Evolutionary conservation across 2,888 invertebrate species (phyloP).

Genomic region (Mesorhabditis sp.): DNA sequence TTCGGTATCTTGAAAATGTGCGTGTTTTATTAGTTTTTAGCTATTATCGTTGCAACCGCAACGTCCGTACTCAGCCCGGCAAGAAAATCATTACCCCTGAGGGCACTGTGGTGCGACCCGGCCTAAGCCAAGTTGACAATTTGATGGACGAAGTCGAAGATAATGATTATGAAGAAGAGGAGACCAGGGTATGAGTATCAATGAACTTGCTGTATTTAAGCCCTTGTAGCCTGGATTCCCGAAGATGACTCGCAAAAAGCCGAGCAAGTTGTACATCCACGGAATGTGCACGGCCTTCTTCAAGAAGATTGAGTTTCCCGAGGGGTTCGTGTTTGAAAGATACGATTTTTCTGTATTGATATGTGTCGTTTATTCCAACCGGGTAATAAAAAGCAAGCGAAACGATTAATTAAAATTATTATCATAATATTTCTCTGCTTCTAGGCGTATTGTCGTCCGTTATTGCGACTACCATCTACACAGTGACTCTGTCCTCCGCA

Average conservation of each 20-base stretch:
- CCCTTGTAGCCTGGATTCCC: background rate
- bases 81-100: background rate
- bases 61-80: background rate
- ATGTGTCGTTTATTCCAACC: no score
- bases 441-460: conserved; percentile 39
- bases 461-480: conserved; percentile 44
- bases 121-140: conserved; percentile 18
- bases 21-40: conserved; percentile 19
- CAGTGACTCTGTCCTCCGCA: conserved; percentile 30
- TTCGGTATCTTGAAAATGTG: background rate
- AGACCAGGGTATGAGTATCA: conserved; percentile 16
- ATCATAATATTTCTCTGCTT: conserved; percentile 3
- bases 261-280: conserved; percentile 6
- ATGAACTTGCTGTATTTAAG: background rate
- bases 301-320: conserved; percentile 30
- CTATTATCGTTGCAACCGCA: conserved; percentile 36
- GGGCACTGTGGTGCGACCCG: background rate
- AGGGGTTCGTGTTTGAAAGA: conserved; percentile 25
- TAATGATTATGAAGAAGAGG: conserved; percentile 18
- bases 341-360: no score
- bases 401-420: background rate
- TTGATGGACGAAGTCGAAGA: conserved; percentile 15
- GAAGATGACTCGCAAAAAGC: conserved; percentile 7
- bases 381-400: background rate
- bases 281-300: conserved; percentile 39